phyloP scores from a whole-genome alignment of 1,140 invertebrate genomes.

The Semibalanus balanoides region DNA sequence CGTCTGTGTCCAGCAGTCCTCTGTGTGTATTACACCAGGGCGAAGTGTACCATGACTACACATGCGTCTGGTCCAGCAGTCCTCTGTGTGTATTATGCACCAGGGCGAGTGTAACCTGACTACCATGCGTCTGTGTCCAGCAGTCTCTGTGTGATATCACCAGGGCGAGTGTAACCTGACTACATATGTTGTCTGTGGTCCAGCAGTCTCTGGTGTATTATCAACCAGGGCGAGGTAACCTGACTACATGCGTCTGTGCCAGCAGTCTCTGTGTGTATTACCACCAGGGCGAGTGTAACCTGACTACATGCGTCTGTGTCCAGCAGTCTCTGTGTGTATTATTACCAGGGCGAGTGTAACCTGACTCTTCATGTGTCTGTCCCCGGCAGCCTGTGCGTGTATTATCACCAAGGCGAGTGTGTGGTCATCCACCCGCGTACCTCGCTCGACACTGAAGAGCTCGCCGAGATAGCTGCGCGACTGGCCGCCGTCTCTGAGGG shows the following conservation, averaged over 20 bases:
- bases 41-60: background rate
- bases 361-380: background rate
- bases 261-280: background rate
- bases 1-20: background rate
- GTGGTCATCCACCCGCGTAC: background rate
- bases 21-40: background rate
- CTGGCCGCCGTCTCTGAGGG: slow-evolving; percentile 56
- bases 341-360: too few species aligned
- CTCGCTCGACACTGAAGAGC: background rate
- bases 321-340: too few species aligned
- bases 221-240: too few species aligned
- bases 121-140: too few species aligned
- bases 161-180: too few species aligned
- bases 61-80: too few species aligned
- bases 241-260: too few species aligned
- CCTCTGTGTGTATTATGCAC: too few species aligned
- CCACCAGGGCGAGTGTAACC: background rate
- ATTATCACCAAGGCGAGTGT: background rate
- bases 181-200: too few species aligned
- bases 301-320: too few species aligned
- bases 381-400: background rate
- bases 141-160: too few species aligned
- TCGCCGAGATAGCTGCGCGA: background rate
- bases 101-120: too few species aligned
- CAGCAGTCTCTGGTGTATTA: background rate